Percentiles rank a stretch among this genome's conserved stretches.
Conservation (phyloP, 2,888 invertebrate species). For the Chrysolina haemoptera region DNA sequence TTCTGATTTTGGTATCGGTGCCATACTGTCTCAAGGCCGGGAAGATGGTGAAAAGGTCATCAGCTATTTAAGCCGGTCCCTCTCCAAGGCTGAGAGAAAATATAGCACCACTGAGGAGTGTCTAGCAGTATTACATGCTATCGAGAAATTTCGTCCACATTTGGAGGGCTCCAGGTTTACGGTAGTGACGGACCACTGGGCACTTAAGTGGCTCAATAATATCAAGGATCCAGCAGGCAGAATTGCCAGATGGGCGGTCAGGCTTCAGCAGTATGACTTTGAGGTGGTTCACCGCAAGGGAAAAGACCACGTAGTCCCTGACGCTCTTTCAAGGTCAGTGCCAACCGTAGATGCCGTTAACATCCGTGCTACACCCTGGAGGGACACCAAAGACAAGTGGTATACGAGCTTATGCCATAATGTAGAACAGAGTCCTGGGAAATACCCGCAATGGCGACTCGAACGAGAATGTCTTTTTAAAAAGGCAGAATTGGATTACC, state of each 20-base stretch:
- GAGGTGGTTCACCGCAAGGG: slow-evolving; percentile 43
- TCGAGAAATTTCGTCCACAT: slow-evolving; percentile 48
- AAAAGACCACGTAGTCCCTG: slow-evolving; percentile 45
- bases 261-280: slow-evolving; percentile 41
- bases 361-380: too few relatives aligned
- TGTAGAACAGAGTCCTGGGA: too few relatives aligned
- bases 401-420: too few relatives aligned
- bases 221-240: slow-evolving; percentile 36
- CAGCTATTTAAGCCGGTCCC: too few relatives aligned
- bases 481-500: too few relatives aligned
- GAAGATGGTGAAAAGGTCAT: not conserved
- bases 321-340: slow-evolving; percentile 42
- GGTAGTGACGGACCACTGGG: slow-evolving; percentile 41
- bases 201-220: slow-evolving; percentile 10
- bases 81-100: not conserved
- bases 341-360: not conserved
- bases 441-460: too few relatives aligned
- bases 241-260: slow-evolving; percentile 44
- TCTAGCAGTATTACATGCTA: slow-evolving; percentile 1
- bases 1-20: not conserved
- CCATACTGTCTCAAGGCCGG: too few relatives aligned
- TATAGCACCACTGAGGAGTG: not conserved
- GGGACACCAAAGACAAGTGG: too few relatives aligned
- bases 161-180: slow-evolving; percentile 39
- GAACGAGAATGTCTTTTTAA: too few relatives aligned